Base-by-base conservation (phyloP, 1,140 invertebrate genomes). In the Cydia pomonella region DNA sequence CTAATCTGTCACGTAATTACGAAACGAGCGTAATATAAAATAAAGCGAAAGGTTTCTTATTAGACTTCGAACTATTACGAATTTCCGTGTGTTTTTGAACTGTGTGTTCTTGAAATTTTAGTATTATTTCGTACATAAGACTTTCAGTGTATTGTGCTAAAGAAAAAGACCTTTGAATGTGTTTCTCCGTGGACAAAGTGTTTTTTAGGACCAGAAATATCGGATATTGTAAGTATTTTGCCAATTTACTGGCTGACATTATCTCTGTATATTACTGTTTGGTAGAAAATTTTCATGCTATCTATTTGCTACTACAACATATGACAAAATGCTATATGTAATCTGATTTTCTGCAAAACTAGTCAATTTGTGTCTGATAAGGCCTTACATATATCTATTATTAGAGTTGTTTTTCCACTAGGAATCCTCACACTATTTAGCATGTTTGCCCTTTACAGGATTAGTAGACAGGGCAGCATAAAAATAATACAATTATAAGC, bases 1-100 rank as follows among this genome's bases (percentile, higher is more conserved):
- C 12, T 38, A 10, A 69, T 69, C 64, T 69, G 64, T 69, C 64
- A 69, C 64, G 64, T 69, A 69, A 69, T 69, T 69, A 69, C 64
- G 64, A 69, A 59, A 59, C 21, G 21, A 59, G 21, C 53, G 21
- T 59, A 59, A 59, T 59, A 59, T 59, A 59, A 59, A 18, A 69
- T 41, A 69, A 38, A 69, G 29, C 64, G 27, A 69, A 69, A 69
- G 64, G 64, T 33, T 64, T 64, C 63, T 33, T 41, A 69, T 21
- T 69, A 66, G 63, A 27, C 4, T 38, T 18, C 25, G 64, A 69
- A 18, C 12, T 69, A 7, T 69, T 69, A 7, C 29, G 64, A 69
- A 69, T 69, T 69, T 69, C 29, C 9, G 64, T 69, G 64, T 33
- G 29, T 69, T 13, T 69, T 69, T 38, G n/a, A 66, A 66, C 63